Percentiles rank a stretch among this genome's conserved stretches.
phyloP scores from a whole-genome alignment of 2,797 vertebrate genomes.

The Anguilla obscura region DNA sequence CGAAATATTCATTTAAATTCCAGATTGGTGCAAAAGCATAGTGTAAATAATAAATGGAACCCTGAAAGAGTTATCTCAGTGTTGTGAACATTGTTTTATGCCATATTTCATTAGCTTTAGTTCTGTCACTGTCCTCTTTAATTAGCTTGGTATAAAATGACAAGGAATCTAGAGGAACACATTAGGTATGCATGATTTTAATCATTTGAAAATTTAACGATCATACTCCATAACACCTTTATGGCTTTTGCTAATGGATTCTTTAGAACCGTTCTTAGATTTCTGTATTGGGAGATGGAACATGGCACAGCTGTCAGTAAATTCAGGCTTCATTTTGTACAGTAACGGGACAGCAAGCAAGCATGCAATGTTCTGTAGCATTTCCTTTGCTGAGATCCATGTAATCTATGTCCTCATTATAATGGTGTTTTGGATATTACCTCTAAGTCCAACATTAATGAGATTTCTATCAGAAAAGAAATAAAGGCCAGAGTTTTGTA shows the following conservation, averaged over 20 bases:
- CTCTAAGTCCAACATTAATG: background rate
- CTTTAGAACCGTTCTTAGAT: background rate
- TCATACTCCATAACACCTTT: background rate
- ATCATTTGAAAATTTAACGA: background rate
- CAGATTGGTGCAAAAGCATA: background rate
- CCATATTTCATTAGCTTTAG: background rate
- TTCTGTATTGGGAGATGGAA: background rate
- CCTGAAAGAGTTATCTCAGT: background rate
- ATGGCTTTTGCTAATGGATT: background rate
- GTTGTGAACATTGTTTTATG: background rate
- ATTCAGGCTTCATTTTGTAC: background rate
- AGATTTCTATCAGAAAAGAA: background rate
- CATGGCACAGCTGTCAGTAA: background rate
- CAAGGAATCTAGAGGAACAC: background rate
- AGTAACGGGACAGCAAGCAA: background rate
- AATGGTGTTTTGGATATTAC: background rate
- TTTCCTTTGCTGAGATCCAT: background rate
- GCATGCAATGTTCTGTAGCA: background rate
- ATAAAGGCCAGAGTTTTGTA: background rate
- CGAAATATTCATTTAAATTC: background rate
- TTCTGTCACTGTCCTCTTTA: background rate
- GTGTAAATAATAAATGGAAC: background rate
- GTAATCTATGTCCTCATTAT: background rate
- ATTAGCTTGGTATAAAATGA: background rate
- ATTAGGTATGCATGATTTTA: background rate